phyloP scores from a whole-genome alignment of 2,888 invertebrate genomes.

The Thalpophila matura region DNA sequence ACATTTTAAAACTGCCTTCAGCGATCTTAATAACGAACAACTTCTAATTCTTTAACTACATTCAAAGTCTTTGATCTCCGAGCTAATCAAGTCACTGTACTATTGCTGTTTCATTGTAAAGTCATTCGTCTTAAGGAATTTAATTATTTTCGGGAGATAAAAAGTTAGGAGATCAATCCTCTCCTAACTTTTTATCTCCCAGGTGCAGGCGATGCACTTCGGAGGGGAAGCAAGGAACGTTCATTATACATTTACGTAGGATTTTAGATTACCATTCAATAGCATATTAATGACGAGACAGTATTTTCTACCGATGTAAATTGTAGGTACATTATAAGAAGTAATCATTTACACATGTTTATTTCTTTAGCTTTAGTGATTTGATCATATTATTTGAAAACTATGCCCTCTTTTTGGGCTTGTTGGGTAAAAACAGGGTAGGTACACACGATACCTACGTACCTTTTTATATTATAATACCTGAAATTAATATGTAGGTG shows the following conservation, averaged over 20 bases:
- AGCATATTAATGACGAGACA: not conserved
- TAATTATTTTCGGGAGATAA: conserved; percentile 64
- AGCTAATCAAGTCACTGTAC: conserved; percentile 67
- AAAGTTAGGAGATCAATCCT: conserved; percentile 40
- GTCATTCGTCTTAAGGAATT: conserved; percentile 68
- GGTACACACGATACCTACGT: no score
- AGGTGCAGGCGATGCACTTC: no score
- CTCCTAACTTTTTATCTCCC: no score
- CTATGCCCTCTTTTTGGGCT: no score
- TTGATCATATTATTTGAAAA: no score
- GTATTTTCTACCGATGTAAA: no score
- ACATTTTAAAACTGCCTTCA: conserved; percentile 1
- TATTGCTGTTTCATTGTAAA: conserved; percentile 65
- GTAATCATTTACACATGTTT: no score
- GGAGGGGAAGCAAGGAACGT: conserved; percentile 11
- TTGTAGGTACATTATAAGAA: no score
- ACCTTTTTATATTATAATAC: no score
- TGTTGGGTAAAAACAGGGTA: no score
- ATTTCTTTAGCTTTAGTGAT: no score
- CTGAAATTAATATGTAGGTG: no score
- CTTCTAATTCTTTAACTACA: conserved; percentile 35
- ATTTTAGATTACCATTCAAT: conserved; percentile 35
- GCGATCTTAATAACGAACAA: not conserved
- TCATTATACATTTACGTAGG: conserved; percentile 2
- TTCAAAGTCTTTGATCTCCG: conserved; percentile 68